phyloP scores from a whole-genome alignment of 2,113 vertebrate species.

The Perognathus longimembris region DNA sequence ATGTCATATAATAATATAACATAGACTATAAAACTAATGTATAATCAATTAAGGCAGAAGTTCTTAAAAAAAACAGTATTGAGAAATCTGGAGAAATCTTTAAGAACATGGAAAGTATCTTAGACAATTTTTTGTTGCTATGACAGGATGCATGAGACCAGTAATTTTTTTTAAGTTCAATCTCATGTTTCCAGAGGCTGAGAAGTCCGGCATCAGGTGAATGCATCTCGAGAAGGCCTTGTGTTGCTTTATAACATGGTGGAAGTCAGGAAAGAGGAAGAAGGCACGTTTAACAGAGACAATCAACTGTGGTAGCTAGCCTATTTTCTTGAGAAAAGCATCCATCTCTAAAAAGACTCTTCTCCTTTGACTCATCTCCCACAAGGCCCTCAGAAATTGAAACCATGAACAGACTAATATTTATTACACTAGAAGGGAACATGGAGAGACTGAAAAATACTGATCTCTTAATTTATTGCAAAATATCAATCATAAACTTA shows the following conservation, averaged over 20 bases:
- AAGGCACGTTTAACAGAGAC: not conserved
- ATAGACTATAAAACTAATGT: not conserved
- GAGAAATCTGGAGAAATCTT: not conserved
- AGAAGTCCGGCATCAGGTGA: not conserved
- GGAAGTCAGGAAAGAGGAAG: not conserved
- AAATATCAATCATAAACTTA: not conserved
- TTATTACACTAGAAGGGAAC: not conserved
- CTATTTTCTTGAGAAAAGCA: not conserved
- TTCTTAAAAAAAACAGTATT: conserved; percentile 10
- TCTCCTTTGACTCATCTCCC: not conserved
- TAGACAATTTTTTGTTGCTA: not conserved
- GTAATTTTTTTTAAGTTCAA: not conserved
- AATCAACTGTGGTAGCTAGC: not conserved
- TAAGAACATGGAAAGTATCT: not conserved
- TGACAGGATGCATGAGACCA: not conserved
- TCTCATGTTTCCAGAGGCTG: not conserved
- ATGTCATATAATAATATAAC: too few relatives aligned
- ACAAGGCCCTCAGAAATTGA: not conserved
- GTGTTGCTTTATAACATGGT: not conserved
- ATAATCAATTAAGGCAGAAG: not conserved
- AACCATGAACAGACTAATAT: not conserved
- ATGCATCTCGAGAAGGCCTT: not conserved
- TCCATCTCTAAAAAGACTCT: not conserved
- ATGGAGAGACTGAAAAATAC: not conserved
- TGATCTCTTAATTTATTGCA: conserved; percentile 13